Conservation (phyloP, 2,113 vertebrate species). For the Ornithorhynchus anatinus region DNA sequence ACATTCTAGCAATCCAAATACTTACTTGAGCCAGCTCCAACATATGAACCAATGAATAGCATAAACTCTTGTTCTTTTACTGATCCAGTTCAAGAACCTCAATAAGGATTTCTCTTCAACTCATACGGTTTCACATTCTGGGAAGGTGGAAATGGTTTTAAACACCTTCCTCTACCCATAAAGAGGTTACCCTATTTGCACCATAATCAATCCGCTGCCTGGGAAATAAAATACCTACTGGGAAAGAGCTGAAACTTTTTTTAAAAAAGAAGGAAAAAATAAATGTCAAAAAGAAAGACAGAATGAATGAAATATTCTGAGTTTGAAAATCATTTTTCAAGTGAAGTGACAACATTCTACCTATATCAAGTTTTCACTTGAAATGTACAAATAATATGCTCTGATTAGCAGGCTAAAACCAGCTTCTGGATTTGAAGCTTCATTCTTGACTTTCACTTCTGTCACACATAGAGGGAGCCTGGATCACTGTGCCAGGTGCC, state of each 20-base stretch:
- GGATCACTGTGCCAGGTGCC: neutral
- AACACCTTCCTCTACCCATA: no score
- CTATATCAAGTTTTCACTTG: conserved; percentile 24
- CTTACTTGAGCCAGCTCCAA: no score
- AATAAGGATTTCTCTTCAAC: no score
- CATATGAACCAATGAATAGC: no score
- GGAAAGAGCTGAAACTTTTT: conserved; percentile 23
- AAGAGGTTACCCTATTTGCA: conserved; percentile 23
- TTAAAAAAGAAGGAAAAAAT: conserved; percentile 32
- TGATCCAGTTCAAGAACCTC: no score
- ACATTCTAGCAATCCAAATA: no score
- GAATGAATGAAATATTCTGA: conserved; percentile 26
- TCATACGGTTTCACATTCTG: no score
- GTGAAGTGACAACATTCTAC: conserved; percentile 25
- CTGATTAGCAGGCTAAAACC: conserved; percentile 8
- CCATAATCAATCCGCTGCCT: neutral
- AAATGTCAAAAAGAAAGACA: conserved; percentile 44
- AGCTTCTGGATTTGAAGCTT: conserved; percentile 1
- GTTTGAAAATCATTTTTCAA: conserved; percentile 35
- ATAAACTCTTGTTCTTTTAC: no score
- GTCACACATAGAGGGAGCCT: neutral
- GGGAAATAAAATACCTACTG: no score
- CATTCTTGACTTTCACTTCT: conserved; percentile 14
- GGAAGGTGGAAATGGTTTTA: no score
- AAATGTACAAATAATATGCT: conserved; percentile 36